Evolutionary conservation across 2,797 vertebrate genomes (phyloP).

Genomic region (Heliangelus exortis): DNA sequence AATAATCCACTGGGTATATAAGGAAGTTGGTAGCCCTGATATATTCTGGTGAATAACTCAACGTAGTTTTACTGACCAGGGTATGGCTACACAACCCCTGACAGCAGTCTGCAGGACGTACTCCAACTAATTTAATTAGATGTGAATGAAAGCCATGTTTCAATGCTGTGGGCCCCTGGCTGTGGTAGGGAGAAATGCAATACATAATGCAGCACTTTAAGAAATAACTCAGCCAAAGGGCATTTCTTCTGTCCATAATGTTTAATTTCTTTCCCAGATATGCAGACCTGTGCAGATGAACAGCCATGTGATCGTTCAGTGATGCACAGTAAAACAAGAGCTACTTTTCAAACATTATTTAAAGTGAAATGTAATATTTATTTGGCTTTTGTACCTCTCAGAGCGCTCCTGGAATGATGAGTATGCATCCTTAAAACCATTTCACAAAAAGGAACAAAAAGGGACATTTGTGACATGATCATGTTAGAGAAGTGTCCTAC

Average conservation of each 20-base stretch:
- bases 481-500: not conserved
- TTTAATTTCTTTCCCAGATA: not conserved
- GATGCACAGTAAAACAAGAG: not conserved
- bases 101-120: not conserved
- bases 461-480: not conserved
- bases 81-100: not conserved
- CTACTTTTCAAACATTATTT: not conserved
- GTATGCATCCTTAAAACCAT: not conserved
- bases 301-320: not conserved
- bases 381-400: not conserved
- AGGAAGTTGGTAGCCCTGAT: not conserved
- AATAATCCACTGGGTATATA: not conserved
- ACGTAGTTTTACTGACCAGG: not conserved
- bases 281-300: not conserved
- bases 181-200: not conserved
- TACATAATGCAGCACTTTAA: not conserved
- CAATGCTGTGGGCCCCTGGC: not conserved
- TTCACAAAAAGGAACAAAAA: not conserved
- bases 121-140: not conserved
- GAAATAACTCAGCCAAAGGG: not conserved
- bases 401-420: not conserved
- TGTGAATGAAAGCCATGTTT: not conserved
- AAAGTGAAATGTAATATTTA: not conserved
- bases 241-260: not conserved
- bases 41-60: not conserved